Base-by-base conservation (phyloP, 2,113 vertebrate genomes). In the Microcebus ravelobensis region DNA sequence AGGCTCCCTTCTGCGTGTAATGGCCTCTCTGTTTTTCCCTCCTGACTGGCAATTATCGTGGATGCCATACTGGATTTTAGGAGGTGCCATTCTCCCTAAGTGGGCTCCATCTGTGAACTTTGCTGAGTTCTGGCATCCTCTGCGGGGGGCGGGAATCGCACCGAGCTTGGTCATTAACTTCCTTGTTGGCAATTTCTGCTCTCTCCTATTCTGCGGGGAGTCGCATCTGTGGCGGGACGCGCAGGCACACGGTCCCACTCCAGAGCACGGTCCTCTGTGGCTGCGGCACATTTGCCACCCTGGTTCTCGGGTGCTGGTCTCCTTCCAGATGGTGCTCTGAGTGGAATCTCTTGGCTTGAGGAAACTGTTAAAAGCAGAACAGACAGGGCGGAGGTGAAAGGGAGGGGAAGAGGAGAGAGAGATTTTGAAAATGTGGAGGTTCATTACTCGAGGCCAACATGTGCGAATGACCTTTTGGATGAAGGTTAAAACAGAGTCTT, bases 41-140 rank as follows among this genome's bases (percentile, higher is more conserved):
- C 95, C 76, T 89, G 93, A 91, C 87, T 91, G 96, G 95, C 97
- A 98, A 91, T 98, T 98, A 98, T 93, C 29, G n/a, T n/a, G 91
- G 89, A 81, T 83, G 21, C 97, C 97, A 96, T 95, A 83, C 94
- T 98, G 97, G 97, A 96, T 98, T 98, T 97, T 96, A 98, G 97
- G 96, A 98, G 95, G 93, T 77, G 89, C 96, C 94, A 21, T 96
- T 94, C 96, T 98, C 96, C 91, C 88, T 94, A 94, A 97, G 90
- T 97, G 95, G 96, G 97, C 95, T 98, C 98, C 97, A 97, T 96
- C 50, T 97, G 94, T 95, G 96, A 84, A 65, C 77, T 92, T 36
- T n/a, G 77, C 82, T 89, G 76, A 77, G 79, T 81, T 96, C 86
- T 88, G 94, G 89, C 88, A 95, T 1, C 77, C 71, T 0, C 80